Base-by-base conservation (phyloP, 2,888 invertebrate genomes). In the Sipunculus nudus region DNA sequence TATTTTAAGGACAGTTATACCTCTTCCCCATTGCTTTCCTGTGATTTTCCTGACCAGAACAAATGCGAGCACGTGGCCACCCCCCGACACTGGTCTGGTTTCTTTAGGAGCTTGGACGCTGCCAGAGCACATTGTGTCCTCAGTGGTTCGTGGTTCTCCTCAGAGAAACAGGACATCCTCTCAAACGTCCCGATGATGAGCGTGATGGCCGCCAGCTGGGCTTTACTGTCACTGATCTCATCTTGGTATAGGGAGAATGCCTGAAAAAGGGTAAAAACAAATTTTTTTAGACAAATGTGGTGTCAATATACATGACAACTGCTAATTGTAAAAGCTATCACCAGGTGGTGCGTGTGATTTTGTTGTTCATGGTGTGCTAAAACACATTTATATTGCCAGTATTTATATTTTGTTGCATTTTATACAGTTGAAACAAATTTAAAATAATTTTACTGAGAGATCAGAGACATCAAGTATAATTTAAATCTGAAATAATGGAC, bases 171-270 rank as follows among this genome's bases (percentile, higher is more conserved):
- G 64, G 91, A 89, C 86, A 96, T 93, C 82, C 94, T 93, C 81
- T 98, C 96, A 70, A 98, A 90, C 0, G 97, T 96, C 41, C 94
- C 96, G 61, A 96, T 94, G 57, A 99, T 94, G 32, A 98, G 87
- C 0, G 95, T 95, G 56, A 99, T 95, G 40, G 97, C 96, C 0
- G 96, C 94, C 63, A 98, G 84, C 82, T 99, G 98, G 1, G 96
- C 94, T 82, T 96, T 96, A 58, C 95, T 95, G 83, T 98, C 98
- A 1, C 94, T 94, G 76, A 99, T 81, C 85, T 98, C 98, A 83
- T 99, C 99, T 83, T 99, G 98, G 82, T 98, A 99, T 55, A 99
- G 84, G 0, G 96, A 94, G 85, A 99, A 98, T 0, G 97, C 95
- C 86, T 92, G 86, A 2, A 78, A 73, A 39, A 48, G 28, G 1